phyloP scores from a whole-genome alignment of 2,888 invertebrate genomes.

The Formica aserva region DNA sequence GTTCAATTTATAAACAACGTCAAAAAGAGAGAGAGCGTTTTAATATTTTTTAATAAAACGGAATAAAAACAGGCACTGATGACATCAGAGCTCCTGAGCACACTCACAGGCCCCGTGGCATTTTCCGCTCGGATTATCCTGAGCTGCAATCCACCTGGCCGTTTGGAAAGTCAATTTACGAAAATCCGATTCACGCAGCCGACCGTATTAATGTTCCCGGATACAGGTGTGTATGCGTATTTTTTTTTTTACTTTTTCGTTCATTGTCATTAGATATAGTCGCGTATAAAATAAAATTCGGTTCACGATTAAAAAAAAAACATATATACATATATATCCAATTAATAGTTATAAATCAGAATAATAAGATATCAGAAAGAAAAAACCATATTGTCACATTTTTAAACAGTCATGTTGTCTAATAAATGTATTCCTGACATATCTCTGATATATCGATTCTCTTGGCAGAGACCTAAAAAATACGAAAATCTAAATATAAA shows the following conservation, averaged over 20 bases:
- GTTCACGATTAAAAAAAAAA: background rate
- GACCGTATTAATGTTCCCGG: slow-evolving; percentile 95
- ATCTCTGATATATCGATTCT: slow-evolving; percentile 3
- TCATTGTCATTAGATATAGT: background rate
- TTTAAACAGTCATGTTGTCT: background rate
- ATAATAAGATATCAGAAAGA: background rate
- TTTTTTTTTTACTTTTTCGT: background rate
- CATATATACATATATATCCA: background rate
- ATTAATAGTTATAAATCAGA: background rate
- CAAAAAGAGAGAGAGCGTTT: background rate
- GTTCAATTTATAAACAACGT: background rate
- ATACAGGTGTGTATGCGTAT: slow-evolving; percentile 88
- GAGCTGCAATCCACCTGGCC: slow-evolving; percentile 91
- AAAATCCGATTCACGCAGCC: slow-evolving; percentile 92
- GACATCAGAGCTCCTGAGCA: slow-evolving; percentile 95
- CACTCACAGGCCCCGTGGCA: slow-evolving; percentile 89
- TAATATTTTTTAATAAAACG: background rate
- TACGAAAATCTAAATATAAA: slow-evolving; percentile 25
- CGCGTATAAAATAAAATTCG: background rate
- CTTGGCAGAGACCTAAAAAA: slow-evolving; percentile 17
- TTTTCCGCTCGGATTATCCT: slow-evolving; percentile 91
- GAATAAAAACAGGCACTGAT: slow-evolving; percentile 90
- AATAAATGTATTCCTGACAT: slow-evolving; percentile 9
- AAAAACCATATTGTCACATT: background rate
- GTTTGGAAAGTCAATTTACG: slow-evolving; percentile 94